Evolutionary conservation across 2,113 vertebrate genomes (phyloP).

Genomic region (Pituophis catenifer): DNA sequence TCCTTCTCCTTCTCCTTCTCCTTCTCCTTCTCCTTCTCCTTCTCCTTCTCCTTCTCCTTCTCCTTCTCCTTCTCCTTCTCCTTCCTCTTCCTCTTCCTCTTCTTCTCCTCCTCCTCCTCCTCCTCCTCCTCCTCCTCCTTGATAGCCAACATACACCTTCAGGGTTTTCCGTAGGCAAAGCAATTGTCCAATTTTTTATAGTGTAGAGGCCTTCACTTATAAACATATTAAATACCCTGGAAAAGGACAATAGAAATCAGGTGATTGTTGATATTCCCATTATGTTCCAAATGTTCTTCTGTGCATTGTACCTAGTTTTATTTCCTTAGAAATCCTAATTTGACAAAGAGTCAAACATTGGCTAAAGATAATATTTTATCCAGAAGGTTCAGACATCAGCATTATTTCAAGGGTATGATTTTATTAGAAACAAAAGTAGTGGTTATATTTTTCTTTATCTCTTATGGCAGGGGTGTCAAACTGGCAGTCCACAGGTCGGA

Average conservation of each 20-base stretch:
- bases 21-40: too few species aligned
- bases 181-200: not conserved
- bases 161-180: not conserved
- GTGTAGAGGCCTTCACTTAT: not conserved
- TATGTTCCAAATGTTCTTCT: not conserved
- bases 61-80: too few species aligned
- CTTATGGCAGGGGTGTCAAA: not conserved
- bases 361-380: not conserved
- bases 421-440: not conserved
- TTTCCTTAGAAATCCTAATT: not conserved
- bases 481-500: too few species aligned
- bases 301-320: not conserved
- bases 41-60: too few species aligned
- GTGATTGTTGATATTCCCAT: not conserved
- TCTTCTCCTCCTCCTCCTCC: accelerated
- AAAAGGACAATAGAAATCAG: not conserved
- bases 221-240: not conserved
- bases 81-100: too few species aligned
- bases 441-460: not conserved
- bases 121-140: too few species aligned
- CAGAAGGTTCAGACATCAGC: not conserved
- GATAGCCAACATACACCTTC: not conserved
- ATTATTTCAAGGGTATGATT: not conserved
- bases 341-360: not conserved
- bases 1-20: too few species aligned